A percentile compares a stretch with the other conserved stretches of the same genome.
phyloP scores from a whole-genome alignment of 2,113 vertebrate species.

The Acrocephalus arundinaceus region DNA sequence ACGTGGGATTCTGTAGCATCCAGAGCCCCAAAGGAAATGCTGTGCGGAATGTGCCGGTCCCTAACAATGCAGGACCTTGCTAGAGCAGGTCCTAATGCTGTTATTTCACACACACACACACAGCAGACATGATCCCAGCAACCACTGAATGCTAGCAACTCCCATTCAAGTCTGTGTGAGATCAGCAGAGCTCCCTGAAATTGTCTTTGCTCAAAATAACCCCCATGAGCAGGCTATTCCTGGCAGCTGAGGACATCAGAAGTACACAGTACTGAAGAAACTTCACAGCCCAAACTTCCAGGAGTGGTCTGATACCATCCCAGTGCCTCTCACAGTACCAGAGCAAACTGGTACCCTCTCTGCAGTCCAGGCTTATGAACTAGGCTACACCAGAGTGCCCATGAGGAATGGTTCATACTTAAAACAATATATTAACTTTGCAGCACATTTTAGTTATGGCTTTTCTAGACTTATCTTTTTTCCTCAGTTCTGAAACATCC shows the following conservation, averaged over 20 bases:
- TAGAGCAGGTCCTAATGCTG: not conserved
- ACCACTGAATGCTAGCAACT: not conserved
- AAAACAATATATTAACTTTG: not conserved
- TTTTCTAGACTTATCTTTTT: not conserved
- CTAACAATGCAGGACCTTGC: not conserved
- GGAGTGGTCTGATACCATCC: not conserved
- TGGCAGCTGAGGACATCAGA: not conserved
- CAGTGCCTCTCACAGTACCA: not conserved
- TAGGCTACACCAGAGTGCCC: not conserved
- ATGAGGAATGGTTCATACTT: not conserved
- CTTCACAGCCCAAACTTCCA: not conserved
- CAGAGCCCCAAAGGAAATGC: not conserved
- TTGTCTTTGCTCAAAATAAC: not conserved
- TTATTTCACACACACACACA: not conserved
- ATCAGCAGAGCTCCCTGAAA: not conserved
- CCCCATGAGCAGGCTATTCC: not conserved
- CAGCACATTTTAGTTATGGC: not conserved
- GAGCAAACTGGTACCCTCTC: not conserved
- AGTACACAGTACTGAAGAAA: not conserved
- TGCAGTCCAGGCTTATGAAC: not conserved
- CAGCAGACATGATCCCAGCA: not conserved
- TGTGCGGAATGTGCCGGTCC: accelerated
- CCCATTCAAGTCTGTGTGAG: not conserved
- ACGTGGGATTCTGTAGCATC: not conserved
- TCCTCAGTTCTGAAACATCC: not conserved